phyloP scores from a whole-genome alignment of 2,797 vertebrate genomes.

The Enteromius afrohamiltoni region DNA sequence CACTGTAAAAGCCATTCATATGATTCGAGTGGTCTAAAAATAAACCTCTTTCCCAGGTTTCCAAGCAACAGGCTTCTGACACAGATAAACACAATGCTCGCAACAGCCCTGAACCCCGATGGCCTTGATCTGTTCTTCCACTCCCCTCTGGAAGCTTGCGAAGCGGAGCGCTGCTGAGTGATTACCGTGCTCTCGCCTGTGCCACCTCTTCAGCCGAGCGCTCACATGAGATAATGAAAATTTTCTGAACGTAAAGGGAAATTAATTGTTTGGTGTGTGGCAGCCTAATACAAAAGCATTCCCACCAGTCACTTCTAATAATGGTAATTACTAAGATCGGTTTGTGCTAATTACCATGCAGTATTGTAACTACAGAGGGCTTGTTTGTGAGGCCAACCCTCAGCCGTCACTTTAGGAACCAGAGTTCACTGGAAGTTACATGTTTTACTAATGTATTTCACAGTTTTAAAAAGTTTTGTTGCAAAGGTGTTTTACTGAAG shows the following conservation, averaged over 20 bases:
- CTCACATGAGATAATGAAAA: slow-evolving; percentile 23
- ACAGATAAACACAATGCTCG: slow-evolving; percentile 52
- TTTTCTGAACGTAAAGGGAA: slow-evolving; percentile 33
- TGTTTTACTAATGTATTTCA: neutral
- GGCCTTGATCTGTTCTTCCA: slow-evolving; percentile 40
- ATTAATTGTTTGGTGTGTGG: slow-evolving; percentile 44
- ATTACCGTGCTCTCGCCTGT: neutral
- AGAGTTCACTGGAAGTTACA: neutral
- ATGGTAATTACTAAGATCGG: slow-evolving; percentile 57
- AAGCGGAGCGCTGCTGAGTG: neutral
- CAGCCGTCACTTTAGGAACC: neutral
- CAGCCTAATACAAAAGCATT: slow-evolving; percentile 48
- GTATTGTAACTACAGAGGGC: slow-evolving; percentile 40
- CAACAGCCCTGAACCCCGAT: slow-evolving; percentile 9
- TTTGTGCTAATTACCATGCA: slow-evolving; percentile 51
- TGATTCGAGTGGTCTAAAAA: slow-evolving; percentile 57
- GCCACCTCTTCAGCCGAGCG: slow-evolving; percentile 22
- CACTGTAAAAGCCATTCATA: slow-evolving; percentile 35
- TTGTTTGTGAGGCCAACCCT: slow-evolving; percentile 38
- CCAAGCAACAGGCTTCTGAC: slow-evolving; percentile 59
- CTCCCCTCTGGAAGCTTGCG: slow-evolving; percentile 28
- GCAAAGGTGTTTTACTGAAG: too few species aligned
- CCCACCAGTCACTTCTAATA: slow-evolving; percentile 56
- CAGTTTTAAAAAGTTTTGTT: neutral
- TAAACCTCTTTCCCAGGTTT: slow-evolving; percentile 58